Evolutionary conservation across 64 coral and sea anemone species (phyloP).

Genomic region (Pocillopora verrucosa): DNA sequence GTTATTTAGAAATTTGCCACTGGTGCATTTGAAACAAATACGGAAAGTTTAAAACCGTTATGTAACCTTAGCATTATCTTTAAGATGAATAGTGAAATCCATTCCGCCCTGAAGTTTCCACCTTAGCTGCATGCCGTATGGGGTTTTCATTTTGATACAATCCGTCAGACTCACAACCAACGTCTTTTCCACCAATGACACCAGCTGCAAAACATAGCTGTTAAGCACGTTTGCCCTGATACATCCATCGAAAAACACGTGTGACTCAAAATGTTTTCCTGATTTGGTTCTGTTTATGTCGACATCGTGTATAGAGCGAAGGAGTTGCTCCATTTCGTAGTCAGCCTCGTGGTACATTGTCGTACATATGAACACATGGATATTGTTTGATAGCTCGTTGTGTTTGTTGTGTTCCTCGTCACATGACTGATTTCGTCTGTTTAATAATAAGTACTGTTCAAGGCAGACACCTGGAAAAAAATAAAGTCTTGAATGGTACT

Average conservation of each 20-base stretch:
- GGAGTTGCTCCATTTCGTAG: conserved; percentile 87
- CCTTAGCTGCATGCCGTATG: conserved; percentile 88
- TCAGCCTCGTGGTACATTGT: conserved; percentile 93
- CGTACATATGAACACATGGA: conserved; percentile 83
- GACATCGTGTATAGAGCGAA: conserved; percentile 73
- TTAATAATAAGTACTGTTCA: conserved; percentile 86
- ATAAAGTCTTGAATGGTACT: not conserved
- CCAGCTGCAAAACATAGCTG: conserved; percentile 57
- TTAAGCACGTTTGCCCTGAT: conserved; percentile 71
- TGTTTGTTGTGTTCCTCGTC: conserved; percentile 71
- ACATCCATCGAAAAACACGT: conserved; percentile 87
- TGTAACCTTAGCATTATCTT: conserved; percentile 87
- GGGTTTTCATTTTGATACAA: conserved; percentile 36
- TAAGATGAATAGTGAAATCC: conserved; percentile 77
- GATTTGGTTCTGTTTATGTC: conserved; percentile 33
- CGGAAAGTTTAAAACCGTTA: not conserved
- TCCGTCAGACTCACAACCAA: conserved; percentile 26
- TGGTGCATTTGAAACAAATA: no score
- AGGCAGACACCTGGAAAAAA: conserved; percentile 66
- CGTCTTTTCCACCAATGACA: conserved; percentile 63
- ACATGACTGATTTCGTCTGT: conserved; percentile 73
- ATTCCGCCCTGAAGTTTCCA: conserved; percentile 76
- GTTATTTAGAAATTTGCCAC: no score
- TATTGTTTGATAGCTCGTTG: conserved; percentile 32
- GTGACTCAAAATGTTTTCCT: conserved; percentile 74